Conservation (phyloP, 2,113 vertebrate genomes). For the Mastomys coucha region DNA sequence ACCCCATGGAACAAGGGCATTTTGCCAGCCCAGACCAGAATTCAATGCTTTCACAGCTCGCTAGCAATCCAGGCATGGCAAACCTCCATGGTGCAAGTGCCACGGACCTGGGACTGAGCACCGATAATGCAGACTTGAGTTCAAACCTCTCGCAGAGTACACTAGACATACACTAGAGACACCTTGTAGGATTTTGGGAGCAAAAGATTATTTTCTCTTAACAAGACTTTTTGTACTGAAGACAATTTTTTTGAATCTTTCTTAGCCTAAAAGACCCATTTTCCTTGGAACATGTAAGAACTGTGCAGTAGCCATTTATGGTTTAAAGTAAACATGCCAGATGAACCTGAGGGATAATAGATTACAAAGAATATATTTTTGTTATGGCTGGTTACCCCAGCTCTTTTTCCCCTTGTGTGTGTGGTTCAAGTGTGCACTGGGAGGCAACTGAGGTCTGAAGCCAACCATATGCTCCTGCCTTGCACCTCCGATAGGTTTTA, state of each 20-base stretch:
- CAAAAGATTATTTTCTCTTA: slow-evolving; percentile 96
- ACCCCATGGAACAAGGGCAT: slow-evolving; percentile 93
- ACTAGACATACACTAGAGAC: slow-evolving; percentile 95
- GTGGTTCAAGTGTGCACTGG: slow-evolving; percentile 87
- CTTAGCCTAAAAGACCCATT: slow-evolving; percentile 92
- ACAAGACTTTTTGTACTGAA: slow-evolving; percentile 93
- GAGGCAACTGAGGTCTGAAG: slow-evolving; percentile 77
- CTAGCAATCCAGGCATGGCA: slow-evolving; percentile 92
- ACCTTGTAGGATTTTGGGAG: slow-evolving; percentile 94
- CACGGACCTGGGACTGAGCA: slow-evolving; percentile 93
- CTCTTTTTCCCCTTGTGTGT: slow-evolving; percentile 80
- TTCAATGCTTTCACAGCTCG: slow-evolving; percentile 95
- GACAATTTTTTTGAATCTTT: slow-evolving; percentile 92
- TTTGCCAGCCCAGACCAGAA: slow-evolving; percentile 95
- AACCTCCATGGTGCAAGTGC: slow-evolving; percentile 93
- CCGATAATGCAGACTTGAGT: slow-evolving; percentile 94
- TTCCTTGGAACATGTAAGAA: slow-evolving; percentile 90
- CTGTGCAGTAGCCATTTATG: slow-evolving; percentile 88
- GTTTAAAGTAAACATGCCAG: slow-evolving; percentile 86
- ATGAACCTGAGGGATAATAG: slow-evolving; percentile 92
- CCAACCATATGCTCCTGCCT: slow-evolving; percentile 82
- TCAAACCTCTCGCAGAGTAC: slow-evolving; percentile 96
- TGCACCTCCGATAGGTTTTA: slow-evolving; percentile 88
- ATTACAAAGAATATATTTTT: slow-evolving; percentile 98
- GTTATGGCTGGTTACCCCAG: slow-evolving; percentile 90